Conservation (phyloP, 2,888 invertebrate species). For the Epirrita christyi region DNA sequence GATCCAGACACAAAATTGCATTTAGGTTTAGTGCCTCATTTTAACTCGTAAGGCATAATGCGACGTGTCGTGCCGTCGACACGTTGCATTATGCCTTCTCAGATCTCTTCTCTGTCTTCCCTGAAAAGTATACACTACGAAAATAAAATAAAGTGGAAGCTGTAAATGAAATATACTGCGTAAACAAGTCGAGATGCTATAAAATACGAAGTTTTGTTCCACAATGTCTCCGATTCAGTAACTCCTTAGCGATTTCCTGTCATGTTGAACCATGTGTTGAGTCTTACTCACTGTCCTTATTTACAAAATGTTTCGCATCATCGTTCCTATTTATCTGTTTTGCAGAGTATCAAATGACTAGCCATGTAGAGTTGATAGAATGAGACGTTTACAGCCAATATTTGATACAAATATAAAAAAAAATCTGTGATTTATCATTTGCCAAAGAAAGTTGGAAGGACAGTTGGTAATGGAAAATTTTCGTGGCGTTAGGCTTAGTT, state of each 20-base stretch:
- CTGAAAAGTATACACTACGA: constrained; percentile 11
- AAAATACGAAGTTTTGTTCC: constrained; percentile 26
- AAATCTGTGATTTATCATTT: no score
- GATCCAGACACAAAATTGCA: constrained; percentile 10
- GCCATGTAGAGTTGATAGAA: neutral
- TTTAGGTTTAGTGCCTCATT: constrained; percentile 1
- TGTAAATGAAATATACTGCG: constrained; percentile 14
- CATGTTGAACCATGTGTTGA: constrained; percentile 24
- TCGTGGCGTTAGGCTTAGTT: no score
- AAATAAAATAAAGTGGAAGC: constrained; percentile 18
- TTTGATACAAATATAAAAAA: no score
- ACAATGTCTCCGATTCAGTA: constrained; percentile 43
- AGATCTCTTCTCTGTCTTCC: constrained; percentile 12
- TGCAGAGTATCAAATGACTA: constrained; percentile 28
- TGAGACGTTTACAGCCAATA: neutral
- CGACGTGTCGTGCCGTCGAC: no score
- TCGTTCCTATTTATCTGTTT: no score
- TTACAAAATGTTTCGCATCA: constrained; percentile 44
- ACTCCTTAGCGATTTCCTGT: constrained; percentile 65
- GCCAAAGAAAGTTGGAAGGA: no score
- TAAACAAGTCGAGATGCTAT: constrained; percentile 38
- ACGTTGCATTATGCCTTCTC: no score
- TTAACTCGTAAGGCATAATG: no score
- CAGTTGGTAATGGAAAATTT: no score
- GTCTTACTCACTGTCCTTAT: constrained; percentile 54